These are phyloP conservation scores for Actinernus sp. DNA, from an alignment of 92 coral and sea anemone species.

Conservation along the genomic window DNA sequence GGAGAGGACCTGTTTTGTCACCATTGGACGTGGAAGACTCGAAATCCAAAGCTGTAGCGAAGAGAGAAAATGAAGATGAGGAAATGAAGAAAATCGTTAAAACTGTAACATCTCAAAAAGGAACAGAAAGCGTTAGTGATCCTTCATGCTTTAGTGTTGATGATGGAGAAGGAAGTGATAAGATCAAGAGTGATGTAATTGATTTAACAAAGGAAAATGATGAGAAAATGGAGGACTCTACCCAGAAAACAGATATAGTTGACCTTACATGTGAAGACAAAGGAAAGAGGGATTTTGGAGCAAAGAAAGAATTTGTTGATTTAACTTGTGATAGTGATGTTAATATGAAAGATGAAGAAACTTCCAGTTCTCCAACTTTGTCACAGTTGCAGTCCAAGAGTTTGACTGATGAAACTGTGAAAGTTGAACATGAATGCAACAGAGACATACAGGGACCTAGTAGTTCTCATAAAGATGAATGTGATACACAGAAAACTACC, in stretches of 20 bases:
- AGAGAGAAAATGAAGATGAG: not conserved
- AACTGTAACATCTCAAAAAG: not conserved
- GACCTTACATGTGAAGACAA: too few relatives aligned
- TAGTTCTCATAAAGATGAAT: too few relatives aligned
- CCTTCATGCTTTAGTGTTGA: not conserved
- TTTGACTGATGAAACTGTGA: too few relatives aligned
- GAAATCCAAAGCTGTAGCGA: not conserved
- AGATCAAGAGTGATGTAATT: not conserved
- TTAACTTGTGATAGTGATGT: not conserved
- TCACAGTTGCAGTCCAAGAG: too few relatives aligned
- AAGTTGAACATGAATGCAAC: too few relatives aligned
- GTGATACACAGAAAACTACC: too few relatives aligned
- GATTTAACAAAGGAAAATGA: not conserved
- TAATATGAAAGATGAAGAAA: not conserved
- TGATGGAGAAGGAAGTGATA: too few relatives aligned
- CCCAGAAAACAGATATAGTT: too few relatives aligned
- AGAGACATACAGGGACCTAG: too few relatives aligned
- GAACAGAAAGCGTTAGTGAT: not conserved
- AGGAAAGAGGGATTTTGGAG: not conserved
- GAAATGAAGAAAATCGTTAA: not conserved
- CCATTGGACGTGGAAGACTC: not conserved
- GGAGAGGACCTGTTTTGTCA: conserved; percentile 8
- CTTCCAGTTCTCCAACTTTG: not conserved
- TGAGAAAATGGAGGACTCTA: too few relatives aligned
- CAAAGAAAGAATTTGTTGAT: conserved; percentile 3